Percentiles rank a stretch among this genome's conserved stretches.
These are phyloP conservation scores for Vombatus ursinus DNA, from an alignment of 2,113 vertebrate genomes.

Conservation along the genomic window DNA sequence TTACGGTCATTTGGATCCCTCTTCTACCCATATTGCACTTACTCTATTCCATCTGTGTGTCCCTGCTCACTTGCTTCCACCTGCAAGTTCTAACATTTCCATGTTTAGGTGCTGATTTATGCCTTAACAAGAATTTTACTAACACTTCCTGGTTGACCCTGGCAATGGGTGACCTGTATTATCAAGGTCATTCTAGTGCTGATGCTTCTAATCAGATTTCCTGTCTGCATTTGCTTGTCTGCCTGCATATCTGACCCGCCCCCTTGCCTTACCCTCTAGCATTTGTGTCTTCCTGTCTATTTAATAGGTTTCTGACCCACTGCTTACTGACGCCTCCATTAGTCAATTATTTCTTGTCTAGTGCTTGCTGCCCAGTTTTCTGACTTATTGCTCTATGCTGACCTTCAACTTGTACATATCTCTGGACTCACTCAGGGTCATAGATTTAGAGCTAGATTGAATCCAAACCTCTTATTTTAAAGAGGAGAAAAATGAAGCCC, in stretches of 20 bases:
- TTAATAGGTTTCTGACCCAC: not conserved
- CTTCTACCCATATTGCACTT: not conserved
- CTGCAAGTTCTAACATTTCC: not conserved
- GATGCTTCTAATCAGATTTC: not conserved
- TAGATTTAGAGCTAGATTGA: not conserved
- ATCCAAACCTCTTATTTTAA: not conserved
- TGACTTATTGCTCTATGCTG: not conserved
- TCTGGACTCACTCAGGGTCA: not conserved
- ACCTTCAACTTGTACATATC: not conserved
- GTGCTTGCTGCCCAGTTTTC: not conserved
- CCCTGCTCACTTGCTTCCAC: not conserved
- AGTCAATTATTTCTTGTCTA: not conserved
- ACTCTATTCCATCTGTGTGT: not conserved
- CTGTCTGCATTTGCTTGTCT: not conserved
- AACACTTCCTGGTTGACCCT: not conserved
- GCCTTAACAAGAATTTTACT: not conserved
- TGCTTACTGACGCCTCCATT: not conserved
- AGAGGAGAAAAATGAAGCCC: not conserved
- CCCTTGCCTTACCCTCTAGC: not conserved
- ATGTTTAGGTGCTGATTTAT: not conserved
- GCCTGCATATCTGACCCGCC: not conserved
- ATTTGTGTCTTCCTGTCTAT: not conserved
- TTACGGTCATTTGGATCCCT: not conserved
- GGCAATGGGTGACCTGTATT: not conserved
- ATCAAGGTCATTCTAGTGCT: not conserved